Percentiles rank a stretch among this genome's conserved stretches.
Evolutionary conservation across 2,888 invertebrate genomes (phyloP).

Genomic region (Bimastos eiseni): DNA sequence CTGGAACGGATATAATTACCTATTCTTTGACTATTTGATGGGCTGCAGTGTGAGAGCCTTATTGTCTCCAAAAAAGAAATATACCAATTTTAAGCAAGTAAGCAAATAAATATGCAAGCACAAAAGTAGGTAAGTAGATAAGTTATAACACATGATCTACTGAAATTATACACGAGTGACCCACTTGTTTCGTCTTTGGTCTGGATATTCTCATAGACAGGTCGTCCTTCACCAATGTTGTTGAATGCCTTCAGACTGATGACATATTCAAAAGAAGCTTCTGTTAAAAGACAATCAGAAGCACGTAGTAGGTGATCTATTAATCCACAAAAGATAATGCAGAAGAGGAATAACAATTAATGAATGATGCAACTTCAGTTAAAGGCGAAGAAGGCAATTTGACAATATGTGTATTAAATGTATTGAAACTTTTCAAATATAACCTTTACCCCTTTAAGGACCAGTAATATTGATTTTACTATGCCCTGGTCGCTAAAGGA

Average conservation of each 20-base stretch:
- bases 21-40: too few relatives aligned
- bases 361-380: background rate
- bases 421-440: too few relatives aligned
- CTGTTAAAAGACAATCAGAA: conserved; percentile 63
- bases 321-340: background rate
- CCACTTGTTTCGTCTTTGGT: conserved; percentile 66
- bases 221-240: conserved; percentile 84
- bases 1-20: too few relatives aligned
- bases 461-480: too few relatives aligned
- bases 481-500: too few relatives aligned
- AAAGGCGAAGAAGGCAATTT: background rate
- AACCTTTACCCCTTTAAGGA: too few relatives aligned
- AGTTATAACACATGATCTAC: background rate
- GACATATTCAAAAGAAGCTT: conserved; percentile 90
- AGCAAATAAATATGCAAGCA: background rate
- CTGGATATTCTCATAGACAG: conserved; percentile 86
- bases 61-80: too few relatives aligned
- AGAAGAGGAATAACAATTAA: background rate
- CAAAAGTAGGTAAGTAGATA: too few relatives aligned
- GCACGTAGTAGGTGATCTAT: too few relatives aligned
- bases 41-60: too few relatives aligned
- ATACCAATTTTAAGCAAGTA: too few relatives aligned
- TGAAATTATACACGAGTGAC: conserved; percentile 36
- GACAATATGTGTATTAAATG: too few relatives aligned
- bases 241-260: conserved; percentile 90